Conservation (phyloP, 92 coral and sea anemone genomes). For the Pocillopora meandrina region DNA sequence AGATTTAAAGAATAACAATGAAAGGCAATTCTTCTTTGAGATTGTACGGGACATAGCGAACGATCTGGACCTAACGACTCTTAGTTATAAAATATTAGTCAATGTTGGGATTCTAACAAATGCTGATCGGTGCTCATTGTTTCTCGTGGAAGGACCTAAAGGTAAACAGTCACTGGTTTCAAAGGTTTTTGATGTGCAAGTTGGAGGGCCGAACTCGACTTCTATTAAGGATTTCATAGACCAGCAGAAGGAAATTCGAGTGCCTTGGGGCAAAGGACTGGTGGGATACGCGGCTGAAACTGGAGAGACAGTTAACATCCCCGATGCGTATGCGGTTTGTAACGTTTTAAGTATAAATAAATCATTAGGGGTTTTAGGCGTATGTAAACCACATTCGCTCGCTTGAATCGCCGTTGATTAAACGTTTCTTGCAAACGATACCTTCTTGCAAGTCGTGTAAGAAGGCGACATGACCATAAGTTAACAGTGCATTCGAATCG, state of each 20-base stretch:
- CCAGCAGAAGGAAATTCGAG: conserved; percentile 90
- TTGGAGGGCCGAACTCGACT: conserved; percentile 78
- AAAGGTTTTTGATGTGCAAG: conserved; percentile 96
- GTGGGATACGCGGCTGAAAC: conserved; percentile 99
- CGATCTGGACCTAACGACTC: conserved; percentile 90
- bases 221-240: conserved; percentile 73
- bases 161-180: conserved; percentile 97
- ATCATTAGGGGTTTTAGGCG: conserved; percentile 88
- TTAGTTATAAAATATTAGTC: conserved; percentile 97
- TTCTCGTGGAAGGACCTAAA: conserved; percentile 96
- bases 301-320: conserved; percentile 98
- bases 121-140: conserved; percentile 98
- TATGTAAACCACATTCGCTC: conserved; percentile 75
- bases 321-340: conserved; percentile 99
- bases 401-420: conserved; percentile 55
- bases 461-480: neutral
- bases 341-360: conserved; percentile 78
- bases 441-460: conserved; percentile 1
- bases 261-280: conserved; percentile 97
- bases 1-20: conserved; percentile 92
- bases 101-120: conserved; percentile 99
- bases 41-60: conserved; percentile 98
- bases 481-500: conserved; percentile 22
- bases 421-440: conserved; percentile 51
- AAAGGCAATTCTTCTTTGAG: conserved; percentile 96